phyloP scores from a whole-genome alignment of 37 sponge, comb jelly and placozoan species.

The Bolinopsis microptera region DNA sequence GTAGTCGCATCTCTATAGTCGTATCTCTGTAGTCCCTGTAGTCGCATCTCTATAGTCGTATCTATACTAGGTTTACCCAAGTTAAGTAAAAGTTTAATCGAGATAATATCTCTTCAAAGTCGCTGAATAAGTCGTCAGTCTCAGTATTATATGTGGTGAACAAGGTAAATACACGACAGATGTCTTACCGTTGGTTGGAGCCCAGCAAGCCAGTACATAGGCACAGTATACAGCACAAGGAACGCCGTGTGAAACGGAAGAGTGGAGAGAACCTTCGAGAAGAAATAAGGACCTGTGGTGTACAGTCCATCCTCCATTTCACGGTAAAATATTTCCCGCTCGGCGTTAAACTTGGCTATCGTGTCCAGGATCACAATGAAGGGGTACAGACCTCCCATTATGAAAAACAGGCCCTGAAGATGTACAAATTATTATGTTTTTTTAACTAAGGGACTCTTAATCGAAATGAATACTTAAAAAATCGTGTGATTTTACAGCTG shows the following conservation, averaged over 20 bases:
- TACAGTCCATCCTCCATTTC: constrained; percentile 66
- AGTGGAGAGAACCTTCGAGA: constrained; percentile 62
- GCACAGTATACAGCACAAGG: constrained; percentile 51
- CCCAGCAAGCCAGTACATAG: constrained; percentile 65
- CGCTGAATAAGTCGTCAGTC: too few species aligned
- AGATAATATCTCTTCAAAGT: too few species aligned
- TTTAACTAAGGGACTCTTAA: too few species aligned
- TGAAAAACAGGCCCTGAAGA: constrained; percentile 51
- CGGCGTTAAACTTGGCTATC: constrained; percentile 62
- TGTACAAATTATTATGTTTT: not conserved
- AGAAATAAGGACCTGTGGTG: constrained; percentile 62
- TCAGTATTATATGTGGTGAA: too few species aligned
- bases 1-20: too few species aligned
- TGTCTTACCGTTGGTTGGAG: constrained; percentile 58
- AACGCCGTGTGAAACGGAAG: constrained; percentile 56
- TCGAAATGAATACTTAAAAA: too few species aligned
- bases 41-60: too few species aligned
- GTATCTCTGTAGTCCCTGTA: too few species aligned
- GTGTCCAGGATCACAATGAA: constrained; percentile 67
- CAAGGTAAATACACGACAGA: too few species aligned
- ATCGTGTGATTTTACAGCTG: too few species aligned
- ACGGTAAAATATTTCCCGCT: constrained; percentile 51
- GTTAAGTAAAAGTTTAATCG: too few species aligned
- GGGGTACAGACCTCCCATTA: constrained; percentile 65
- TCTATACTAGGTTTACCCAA: too few species aligned